Evolutionary conservation across 2,797 vertebrate species (phyloP), one percentile per base, ranked within the genome.

Genomic region (Chelon labrosus): DNA sequence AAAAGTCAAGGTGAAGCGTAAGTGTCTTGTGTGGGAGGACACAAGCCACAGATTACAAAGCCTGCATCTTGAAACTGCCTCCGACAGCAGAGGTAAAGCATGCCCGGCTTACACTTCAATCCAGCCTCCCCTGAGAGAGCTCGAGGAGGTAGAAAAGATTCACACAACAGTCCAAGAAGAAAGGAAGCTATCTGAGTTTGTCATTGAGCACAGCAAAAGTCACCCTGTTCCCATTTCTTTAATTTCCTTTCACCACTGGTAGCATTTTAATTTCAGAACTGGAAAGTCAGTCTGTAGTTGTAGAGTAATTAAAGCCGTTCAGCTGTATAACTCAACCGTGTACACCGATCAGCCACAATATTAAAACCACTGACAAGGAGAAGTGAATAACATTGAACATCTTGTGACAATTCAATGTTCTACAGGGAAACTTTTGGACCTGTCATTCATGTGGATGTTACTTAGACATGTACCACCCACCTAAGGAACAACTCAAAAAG

Each of bases 1-100:
- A 79, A 85, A 90, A 91, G 88, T 89, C 85, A 91, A 89, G 89
- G 88, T 91, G 91, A 89, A 58, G 77, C 62, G 2, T 75, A 27
- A 5, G 66, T 51, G 58, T 85, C 56, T 81, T 14, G 51, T 60
- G 78, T 67, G 66, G 74, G 73, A 68, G 77, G 69, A 70, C 72
- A 52, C 22, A 4, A 10, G 7, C 14, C 14, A 8, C 71, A 70
- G 54, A 82, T 82, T 72, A 71, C 12, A 5, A 58, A 67, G 71
- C n/a, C 64, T 73, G 73, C 55, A 27, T 79, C 70, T 73, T 17
- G 27, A 85, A 83, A 74, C 79, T 25, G 20, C 56, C 38, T 51
- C 35, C 12, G 65, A 87, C 75, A 77, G 79, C 80, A 68, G 84
- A 71, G 57, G 69, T 69, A 83, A 71, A 73, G 65, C 59, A 70